phyloP scores from a whole-genome alignment of 92 coral and sea anemone genomes.

The Epizoanthus scotinus region DNA sequence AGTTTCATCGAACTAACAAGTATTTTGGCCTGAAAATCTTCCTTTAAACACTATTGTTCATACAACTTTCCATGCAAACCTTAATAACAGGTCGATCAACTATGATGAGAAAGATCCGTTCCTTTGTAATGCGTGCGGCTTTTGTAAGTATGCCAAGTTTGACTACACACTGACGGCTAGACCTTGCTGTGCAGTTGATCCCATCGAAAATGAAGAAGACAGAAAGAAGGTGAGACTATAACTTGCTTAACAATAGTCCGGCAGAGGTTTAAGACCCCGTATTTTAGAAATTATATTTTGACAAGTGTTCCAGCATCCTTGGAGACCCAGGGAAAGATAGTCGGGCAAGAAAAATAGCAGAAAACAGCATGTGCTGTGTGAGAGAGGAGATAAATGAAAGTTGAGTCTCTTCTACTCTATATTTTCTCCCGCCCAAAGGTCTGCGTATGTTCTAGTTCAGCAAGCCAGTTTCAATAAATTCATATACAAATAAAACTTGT shows the following conservation, averaged over 20 bases:
- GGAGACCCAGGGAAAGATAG: too few relatives aligned
- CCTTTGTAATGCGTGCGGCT: conserved; percentile 97
- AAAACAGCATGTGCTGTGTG: too few relatives aligned
- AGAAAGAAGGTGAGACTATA: conserved; percentile 75
- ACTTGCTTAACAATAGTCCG: background rate
- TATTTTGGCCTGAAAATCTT: background rate
- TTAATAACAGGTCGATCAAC: conserved; percentile 79
- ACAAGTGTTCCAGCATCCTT: too few relatives aligned
- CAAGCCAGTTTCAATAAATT: too few relatives aligned
- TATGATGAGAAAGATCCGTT: conserved; percentile 99
- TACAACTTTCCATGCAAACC: background rate
- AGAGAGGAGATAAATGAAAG: too few relatives aligned
- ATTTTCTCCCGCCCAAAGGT: too few relatives aligned
- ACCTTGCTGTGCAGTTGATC: conserved; percentile 99
- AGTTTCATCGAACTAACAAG: background rate
- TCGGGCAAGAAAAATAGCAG: too few relatives aligned
- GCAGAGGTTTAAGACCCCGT: background rate
- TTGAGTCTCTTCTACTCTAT: too few relatives aligned
- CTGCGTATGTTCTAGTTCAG: too few relatives aligned
- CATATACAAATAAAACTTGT: too few relatives aligned
- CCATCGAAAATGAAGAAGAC: conserved; percentile 98
- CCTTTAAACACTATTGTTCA: background rate
- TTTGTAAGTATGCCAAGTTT: conserved; percentile 99
- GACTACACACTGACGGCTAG: conserved; percentile 97
- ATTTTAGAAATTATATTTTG: background rate